Conservation (phyloP, 2,797 vertebrate species). For the Sebastolobus altivelis region DNA sequence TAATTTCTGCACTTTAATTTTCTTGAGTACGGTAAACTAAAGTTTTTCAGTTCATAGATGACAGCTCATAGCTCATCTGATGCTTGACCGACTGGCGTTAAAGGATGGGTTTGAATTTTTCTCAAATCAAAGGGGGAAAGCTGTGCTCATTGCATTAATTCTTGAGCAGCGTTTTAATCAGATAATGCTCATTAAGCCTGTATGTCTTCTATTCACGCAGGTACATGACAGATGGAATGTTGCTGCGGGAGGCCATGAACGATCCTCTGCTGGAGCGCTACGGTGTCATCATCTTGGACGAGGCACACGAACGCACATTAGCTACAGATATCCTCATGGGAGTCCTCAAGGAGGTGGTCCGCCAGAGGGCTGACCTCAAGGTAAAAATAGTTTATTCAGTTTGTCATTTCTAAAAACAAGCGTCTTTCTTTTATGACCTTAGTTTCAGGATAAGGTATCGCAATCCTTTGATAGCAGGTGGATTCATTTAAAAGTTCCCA, state of each 20-base stretch:
- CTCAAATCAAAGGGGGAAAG: not conserved
- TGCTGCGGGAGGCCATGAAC: slow-evolving; percentile 98
- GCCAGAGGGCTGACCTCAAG: slow-evolving; percentile 95
- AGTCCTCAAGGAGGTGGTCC: slow-evolving; percentile 96
- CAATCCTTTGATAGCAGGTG: not conserved
- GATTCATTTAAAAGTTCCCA: slow-evolving; percentile 2
- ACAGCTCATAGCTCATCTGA: not conserved
- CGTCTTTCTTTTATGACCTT: not conserved
- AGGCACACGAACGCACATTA: slow-evolving; percentile 96
- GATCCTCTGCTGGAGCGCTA: slow-evolving; percentile 97
- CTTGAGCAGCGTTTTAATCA: slow-evolving; percentile 6
- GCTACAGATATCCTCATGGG: slow-evolving; percentile 98
- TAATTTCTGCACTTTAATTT: not conserved
- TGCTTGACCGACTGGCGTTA: not conserved
- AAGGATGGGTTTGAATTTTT: not conserved
- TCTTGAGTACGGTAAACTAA: not conserved
- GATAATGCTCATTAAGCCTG: not conserved
- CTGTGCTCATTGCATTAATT: not conserved
- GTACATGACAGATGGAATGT: slow-evolving; percentile 98
- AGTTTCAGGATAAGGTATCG: not conserved
- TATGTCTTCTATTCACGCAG: slow-evolving; percentile 67
- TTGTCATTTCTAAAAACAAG: not conserved
- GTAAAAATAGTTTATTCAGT: slow-evolving; percentile 68
- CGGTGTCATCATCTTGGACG: slow-evolving; percentile 96
- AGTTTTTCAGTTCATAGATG: not conserved